A percentile compares a stretch with the other conserved stretches of the same genome.
Conservation (phyloP, 2,888 invertebrate species). For the Hypomecis atomaria region DNA sequence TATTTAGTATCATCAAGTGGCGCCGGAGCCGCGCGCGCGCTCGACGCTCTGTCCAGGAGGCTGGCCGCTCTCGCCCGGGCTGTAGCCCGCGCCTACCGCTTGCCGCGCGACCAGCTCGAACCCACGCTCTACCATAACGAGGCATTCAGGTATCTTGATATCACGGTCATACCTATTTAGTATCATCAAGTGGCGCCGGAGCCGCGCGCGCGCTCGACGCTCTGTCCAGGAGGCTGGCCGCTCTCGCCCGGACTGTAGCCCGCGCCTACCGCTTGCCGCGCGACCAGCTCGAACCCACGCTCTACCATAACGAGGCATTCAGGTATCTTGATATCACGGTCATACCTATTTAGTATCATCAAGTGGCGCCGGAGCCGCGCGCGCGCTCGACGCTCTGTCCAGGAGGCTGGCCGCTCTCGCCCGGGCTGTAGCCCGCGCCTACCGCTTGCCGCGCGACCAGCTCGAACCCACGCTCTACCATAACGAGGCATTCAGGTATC, state of each 20-base stretch:
- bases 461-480: constrained; percentile 92
- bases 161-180: too few relatives aligned
- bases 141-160: constrained; percentile 82
- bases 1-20: too few relatives aligned
- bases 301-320: constrained; percentile 92
- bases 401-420: constrained; percentile 89
- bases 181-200: constrained; percentile 86
- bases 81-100: constrained; percentile 88
- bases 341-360: too few relatives aligned
- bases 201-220: constrained; percentile 85
- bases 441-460: constrained; percentile 90
- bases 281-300: constrained; percentile 90
- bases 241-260: constrained; percentile 89
- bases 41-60: constrained; percentile 87
- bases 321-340: constrained; percentile 73
- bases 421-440: constrained; percentile 89
- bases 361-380: constrained; percentile 87
- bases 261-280: constrained; percentile 90
- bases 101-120: constrained; percentile 90
- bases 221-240: constrained; percentile 88
- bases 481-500: constrained; percentile 88
- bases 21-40: constrained; percentile 85
- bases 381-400: constrained; percentile 84
- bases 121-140: constrained; percentile 93
- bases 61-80: constrained; percentile 89